phyloP scores from a whole-genome alignment of 2,797 vertebrate genomes.

The Anomalospiza imberbis region DNA sequence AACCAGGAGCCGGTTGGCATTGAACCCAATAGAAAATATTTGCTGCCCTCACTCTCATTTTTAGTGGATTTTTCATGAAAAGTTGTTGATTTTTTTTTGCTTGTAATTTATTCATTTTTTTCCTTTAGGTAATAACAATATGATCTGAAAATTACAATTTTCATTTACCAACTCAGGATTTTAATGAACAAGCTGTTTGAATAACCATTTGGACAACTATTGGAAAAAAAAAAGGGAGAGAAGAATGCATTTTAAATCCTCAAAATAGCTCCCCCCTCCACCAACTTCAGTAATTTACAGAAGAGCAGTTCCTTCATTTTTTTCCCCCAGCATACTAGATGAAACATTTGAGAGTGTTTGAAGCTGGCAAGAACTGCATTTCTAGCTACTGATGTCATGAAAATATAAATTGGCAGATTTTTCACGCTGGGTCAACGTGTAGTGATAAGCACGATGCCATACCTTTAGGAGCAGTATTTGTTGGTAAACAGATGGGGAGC shows the following conservation, averaged over 20 bases:
- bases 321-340: background rate
- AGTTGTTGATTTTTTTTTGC: background rate
- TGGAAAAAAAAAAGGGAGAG: background rate
- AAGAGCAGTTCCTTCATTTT: background rate
- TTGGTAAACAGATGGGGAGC: conserved; percentile 55
- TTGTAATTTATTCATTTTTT: background rate
- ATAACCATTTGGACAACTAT: conserved; percentile 12
- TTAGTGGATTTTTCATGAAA: background rate
- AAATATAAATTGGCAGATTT: conserved; percentile 61
- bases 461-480: conserved; percentile 47
- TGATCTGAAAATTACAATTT: background rate
- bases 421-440: conserved; percentile 42
- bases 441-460: conserved; percentile 41
- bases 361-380: conserved; percentile 44
- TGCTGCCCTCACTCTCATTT: background rate
- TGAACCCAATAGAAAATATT: background rate
- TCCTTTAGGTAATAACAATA: background rate
- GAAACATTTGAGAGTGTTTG: conserved; percentile 56
- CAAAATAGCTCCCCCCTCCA: background rate
- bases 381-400: conserved; percentile 49
- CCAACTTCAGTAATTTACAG: conserved; percentile 12
- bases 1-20: background rate
- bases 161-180: background rate
- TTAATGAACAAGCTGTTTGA: background rate
- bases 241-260: conserved; percentile 1